These are phyloP conservation scores for Serilophus lunatus DNA, from an alignment of 2,113 vertebrate genomes.

Conservation along the genomic window DNA sequence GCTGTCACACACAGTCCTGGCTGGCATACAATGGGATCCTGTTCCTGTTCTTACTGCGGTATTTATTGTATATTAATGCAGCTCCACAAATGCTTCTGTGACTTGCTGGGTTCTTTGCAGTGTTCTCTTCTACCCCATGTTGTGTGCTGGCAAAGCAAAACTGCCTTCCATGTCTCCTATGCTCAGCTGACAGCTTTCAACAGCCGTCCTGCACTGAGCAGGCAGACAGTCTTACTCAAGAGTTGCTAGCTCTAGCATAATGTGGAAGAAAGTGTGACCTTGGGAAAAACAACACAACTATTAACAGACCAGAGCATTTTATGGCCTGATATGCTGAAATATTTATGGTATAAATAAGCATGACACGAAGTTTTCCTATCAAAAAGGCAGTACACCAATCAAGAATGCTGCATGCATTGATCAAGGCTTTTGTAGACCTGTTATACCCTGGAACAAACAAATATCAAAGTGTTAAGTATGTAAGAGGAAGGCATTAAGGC, in stretches of 20 bases:
- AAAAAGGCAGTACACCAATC: not conserved
- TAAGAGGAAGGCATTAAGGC: not conserved
- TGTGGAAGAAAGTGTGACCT: not conserved
- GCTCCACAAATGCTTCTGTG: not conserved
- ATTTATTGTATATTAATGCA: not conserved
- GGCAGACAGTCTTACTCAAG: not conserved
- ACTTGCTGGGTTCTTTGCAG: not conserved
- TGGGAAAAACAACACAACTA: not conserved
- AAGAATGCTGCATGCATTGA: rapidly evolving
- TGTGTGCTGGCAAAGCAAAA: not conserved
- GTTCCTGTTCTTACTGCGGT: not conserved
- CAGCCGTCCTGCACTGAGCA: rapidly evolving
- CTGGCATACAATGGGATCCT: not conserved
- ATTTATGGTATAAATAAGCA: not conserved
- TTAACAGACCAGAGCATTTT: not conserved
- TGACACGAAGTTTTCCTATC: not conserved
- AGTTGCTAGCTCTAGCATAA: not conserved
- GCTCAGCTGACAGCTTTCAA: rapidly evolving
- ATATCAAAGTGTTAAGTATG: not conserved
- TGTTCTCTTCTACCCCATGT: rapidly evolving
- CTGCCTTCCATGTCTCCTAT: not conserved
- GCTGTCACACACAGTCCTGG: rapidly evolving
- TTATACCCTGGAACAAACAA: not conserved
- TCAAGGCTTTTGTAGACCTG: not conserved
- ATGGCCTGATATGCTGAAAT: not conserved